Base-by-base conservation (phyloP, 2,888 invertebrate genomes). In the Amiota minor region DNA sequence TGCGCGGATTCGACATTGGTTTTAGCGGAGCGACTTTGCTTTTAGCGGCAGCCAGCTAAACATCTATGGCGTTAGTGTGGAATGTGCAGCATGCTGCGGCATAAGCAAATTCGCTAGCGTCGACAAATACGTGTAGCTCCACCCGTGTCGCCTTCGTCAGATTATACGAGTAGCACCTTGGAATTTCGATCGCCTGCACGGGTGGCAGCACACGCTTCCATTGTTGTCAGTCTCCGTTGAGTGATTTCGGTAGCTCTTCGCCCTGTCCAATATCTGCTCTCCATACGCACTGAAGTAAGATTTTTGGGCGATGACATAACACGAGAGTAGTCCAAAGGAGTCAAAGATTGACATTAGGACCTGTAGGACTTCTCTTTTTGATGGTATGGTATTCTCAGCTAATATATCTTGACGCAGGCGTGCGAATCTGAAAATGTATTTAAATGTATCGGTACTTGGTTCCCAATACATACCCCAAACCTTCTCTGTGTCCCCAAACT, bases 101-200 rank as follows among this genome's bases (percentile, higher is more conserved):
- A 59, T 72, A 62, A n/a, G n/a, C n/a, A n/a, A n/a, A n/a, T n/a
- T n/a, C n/a, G 23, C 23, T 23, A 3, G 1, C 23, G 23, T 23
- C 23, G 3, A 23, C 23, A 23, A 23, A 1, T 23, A 23, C 23
- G 23, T 23, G 23, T 23, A 23, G 62, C 71, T 72, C 20, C 70
- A 74, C 1, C 64, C 70, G 45, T 74, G 70, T 1, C 70, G 46
- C 16, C 70, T 49, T 47, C 12, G 59, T 65, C 1, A 74, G 35
- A 1, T 64, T 18, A 9, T 35, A 64, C 8, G 74, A 70, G 49
- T 74, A 74, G 49, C 74, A 72, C 50, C 70, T 45, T 9, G 70
- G 72, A n/a, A 74, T 56, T 8, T 9, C 14, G 1, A 70, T 46
- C 1, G 55, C 35, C 12, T 23, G 23, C 1, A 23, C 23, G 23